phyloP scores from a whole-genome alignment of 2,797 vertebrate genomes.

The Gastrophryne carolinensis region DNA sequence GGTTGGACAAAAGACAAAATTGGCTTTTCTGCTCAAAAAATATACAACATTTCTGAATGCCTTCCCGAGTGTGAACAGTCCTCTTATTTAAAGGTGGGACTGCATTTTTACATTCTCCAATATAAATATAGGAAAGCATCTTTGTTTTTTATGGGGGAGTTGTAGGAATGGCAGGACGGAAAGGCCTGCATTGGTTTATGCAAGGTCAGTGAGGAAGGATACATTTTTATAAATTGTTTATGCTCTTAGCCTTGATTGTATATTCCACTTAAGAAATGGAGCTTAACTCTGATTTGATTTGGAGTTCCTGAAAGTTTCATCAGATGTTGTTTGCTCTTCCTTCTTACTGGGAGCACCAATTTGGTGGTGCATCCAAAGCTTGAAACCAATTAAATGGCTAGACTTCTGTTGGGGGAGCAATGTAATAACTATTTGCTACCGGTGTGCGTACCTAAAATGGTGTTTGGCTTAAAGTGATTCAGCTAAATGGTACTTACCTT shows the following conservation, averaged over 20 bases:
- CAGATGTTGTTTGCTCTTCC: background rate
- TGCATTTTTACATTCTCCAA: no score
- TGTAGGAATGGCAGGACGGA: background rate
- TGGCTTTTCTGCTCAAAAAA: no score
- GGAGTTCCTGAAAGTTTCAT: conserved; percentile 43
- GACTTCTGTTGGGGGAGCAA: conserved; percentile 8
- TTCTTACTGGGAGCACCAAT: background rate
- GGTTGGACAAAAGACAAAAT: no score
- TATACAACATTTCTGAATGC: no score
- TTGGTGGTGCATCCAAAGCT: background rate
- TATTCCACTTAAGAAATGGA: conserved; percentile 41
- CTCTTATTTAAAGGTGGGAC: no score
- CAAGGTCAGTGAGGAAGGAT: conserved; percentile 34
- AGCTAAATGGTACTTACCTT: no score
- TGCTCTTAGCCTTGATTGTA: conserved; percentile 41
- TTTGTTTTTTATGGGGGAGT: background rate
- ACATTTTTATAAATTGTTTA: conserved; percentile 36
- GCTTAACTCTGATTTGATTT: conserved; percentile 38
- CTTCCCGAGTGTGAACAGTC: background rate
- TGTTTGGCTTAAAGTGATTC: no score
- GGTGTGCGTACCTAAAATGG: no score
- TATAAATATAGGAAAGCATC: background rate
- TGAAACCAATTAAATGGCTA: conserved; percentile 16
- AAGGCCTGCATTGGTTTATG: conserved; percentile 11
- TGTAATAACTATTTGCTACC: background rate